Percentiles rank a stretch among this genome's conserved stretches.
These are phyloP conservation scores for Murina feae DNA, from an alignment of 2,113 vertebrate species.

Conservation along the genomic window DNA sequence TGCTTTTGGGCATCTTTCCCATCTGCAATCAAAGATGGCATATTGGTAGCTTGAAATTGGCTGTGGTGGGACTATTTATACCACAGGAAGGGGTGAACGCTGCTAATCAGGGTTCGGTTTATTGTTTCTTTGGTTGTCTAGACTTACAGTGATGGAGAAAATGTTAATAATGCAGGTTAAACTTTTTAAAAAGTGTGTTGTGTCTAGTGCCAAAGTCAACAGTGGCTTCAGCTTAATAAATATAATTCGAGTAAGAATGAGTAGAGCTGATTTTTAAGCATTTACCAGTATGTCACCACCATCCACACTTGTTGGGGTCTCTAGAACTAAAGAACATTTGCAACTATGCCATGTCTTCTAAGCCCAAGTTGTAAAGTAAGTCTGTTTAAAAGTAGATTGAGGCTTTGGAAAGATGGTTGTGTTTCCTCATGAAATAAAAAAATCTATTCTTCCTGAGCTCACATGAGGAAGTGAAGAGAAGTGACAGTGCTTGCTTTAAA, in stretches of 20 bases:
- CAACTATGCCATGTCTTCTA: background rate
- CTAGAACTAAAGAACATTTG: background rate
- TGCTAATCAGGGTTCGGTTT: background rate
- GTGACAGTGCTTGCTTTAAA: slow-evolving; percentile 53
- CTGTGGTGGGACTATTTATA: background rate
- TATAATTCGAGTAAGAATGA: background rate
- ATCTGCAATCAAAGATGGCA: background rate
- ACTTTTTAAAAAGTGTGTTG: background rate
- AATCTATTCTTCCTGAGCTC: slow-evolving; percentile 16
- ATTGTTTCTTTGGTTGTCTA: background rate
- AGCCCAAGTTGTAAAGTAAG: background rate
- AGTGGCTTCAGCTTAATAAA: background rate
- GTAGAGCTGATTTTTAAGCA: background rate
- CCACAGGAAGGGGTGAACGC: background rate
- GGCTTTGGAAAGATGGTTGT: slow-evolving; percentile 20
- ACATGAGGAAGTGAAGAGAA: slow-evolving; percentile 53
- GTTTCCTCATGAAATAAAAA: background rate
- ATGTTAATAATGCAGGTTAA: background rate
- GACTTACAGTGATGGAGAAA: background rate
- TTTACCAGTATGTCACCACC: background rate
- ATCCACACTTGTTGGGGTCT: background rate
- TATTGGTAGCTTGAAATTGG: background rate
- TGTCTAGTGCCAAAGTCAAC: background rate
- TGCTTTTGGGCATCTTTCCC: background rate
- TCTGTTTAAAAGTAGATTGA: background rate